These are phyloP conservation scores for Alcedo quadribrachys DNA, from an alignment of 2,797 vertebrate species.

Conservation along the genomic window DNA sequence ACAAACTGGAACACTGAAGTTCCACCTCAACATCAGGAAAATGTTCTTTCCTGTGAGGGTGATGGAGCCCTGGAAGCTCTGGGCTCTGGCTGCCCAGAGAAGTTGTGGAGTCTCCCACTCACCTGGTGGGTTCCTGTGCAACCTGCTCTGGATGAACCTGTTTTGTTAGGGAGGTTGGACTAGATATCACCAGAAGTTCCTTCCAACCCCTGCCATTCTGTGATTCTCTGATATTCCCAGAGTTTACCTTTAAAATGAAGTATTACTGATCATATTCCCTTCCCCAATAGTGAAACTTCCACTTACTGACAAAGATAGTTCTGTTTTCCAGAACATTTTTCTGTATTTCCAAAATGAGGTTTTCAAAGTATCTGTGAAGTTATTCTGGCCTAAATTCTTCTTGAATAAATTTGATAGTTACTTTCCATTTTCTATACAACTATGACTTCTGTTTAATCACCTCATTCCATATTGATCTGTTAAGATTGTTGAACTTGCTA, in stretches of 20 bases:
- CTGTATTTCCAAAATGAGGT: not conserved
- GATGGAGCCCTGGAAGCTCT: not conserved
- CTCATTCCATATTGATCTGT: not conserved
- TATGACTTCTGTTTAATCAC: not conserved
- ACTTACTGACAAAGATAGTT: not conserved
- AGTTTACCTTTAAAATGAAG: not conserved
- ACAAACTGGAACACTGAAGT: not conserved
- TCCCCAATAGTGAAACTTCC: not conserved
- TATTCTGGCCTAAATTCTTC: not conserved
- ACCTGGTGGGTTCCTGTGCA: not conserved
- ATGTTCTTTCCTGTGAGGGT: not conserved
- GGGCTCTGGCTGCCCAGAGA: not conserved
- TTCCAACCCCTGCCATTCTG: not conserved
- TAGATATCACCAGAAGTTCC: not conserved
- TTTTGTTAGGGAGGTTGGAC: not conserved
- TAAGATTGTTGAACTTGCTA: not conserved
- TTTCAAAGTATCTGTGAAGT: not conserved
- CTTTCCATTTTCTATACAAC: not conserved
- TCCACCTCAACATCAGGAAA: not conserved
- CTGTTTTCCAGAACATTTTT: not conserved
- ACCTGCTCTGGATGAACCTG: not conserved
- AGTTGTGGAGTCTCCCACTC: not conserved
- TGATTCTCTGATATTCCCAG: not conserved
- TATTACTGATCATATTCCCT: not conserved
- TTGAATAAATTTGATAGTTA: not conserved